Evolutionary conservation across 2,797 vertebrate genomes (phyloP).

Genomic region (Alectoris magna): DNA sequence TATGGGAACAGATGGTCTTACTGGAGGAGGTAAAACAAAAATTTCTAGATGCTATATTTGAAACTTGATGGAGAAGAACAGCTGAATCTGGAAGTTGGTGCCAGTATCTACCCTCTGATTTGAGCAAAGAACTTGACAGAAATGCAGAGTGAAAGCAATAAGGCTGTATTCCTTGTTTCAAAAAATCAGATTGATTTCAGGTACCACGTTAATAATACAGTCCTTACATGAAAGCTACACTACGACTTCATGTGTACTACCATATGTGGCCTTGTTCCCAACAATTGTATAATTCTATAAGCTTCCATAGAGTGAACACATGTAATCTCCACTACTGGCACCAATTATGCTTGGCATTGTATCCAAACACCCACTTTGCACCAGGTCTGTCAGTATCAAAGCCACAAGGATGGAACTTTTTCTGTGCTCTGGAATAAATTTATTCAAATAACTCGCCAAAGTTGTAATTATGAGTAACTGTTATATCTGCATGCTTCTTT

Average conservation of each 20-base stretch:
- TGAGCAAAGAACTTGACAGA: slow-evolving; percentile 65
- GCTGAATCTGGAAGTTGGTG: slow-evolving; percentile 72
- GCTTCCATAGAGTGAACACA: slow-evolving; percentile 30
- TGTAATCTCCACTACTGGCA: slow-evolving; percentile 57
- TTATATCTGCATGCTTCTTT: slow-evolving; percentile 39
- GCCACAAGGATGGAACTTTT: slow-evolving; percentile 65
- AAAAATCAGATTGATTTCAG: not conserved
- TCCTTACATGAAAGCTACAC: not conserved
- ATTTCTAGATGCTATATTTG: slow-evolving; percentile 68
- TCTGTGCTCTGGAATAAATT: slow-evolving; percentile 61
- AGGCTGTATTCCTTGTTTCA: not conserved
- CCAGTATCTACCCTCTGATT: slow-evolving; percentile 67
- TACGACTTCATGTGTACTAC: not conserved
- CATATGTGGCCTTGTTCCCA: not conserved
- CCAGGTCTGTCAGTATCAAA: slow-evolving; percentile 70
- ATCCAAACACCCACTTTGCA: slow-evolving; percentile 71
- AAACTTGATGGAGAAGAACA: slow-evolving; percentile 64
- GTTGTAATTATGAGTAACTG: slow-evolving; percentile 53
- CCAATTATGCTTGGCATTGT: slow-evolving; percentile 66
- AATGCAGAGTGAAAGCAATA: slow-evolving; percentile 51
- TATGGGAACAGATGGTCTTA: slow-evolving; percentile 69
- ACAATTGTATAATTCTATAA: slow-evolving; percentile 13
- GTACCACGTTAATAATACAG: not conserved
- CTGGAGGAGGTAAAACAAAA: slow-evolving; percentile 70
- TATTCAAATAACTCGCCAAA: slow-evolving; percentile 62